These are phyloP conservation scores for Myodes glareolus DNA, from an alignment of 2,113 vertebrate genomes.

Conservation along the genomic window DNA sequence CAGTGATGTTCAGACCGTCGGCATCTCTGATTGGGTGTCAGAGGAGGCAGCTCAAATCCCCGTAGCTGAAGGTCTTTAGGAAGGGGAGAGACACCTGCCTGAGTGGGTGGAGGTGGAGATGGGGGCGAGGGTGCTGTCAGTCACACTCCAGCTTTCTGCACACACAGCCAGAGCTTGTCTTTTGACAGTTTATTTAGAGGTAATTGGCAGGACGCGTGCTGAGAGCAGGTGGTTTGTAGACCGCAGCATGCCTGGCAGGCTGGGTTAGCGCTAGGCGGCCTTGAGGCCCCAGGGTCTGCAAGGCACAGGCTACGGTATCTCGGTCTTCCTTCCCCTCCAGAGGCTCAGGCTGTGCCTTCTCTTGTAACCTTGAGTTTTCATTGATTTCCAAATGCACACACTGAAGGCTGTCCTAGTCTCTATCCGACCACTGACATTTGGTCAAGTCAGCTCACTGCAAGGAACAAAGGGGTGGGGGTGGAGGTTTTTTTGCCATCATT, in stretches of 20 bases:
- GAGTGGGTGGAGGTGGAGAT: constrained; percentile 22
- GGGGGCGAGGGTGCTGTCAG: background rate
- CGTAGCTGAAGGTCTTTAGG: constrained; percentile 52
- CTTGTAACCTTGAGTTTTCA: constrained; percentile 12
- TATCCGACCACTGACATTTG: constrained; percentile 41
- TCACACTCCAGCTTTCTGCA: background rate
- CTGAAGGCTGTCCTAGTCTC: background rate
- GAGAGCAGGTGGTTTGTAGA: background rate
- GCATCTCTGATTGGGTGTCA: background rate
- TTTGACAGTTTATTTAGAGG: constrained; percentile 30
- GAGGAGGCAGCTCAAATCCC: background rate
- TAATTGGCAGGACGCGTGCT: background rate
- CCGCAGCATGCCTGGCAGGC: background rate
- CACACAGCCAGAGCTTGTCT: background rate
- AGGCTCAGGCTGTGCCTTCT: background rate
- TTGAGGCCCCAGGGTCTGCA: background rate
- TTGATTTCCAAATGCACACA: constrained; percentile 21
- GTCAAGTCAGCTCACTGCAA: constrained; percentile 33
- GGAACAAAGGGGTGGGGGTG: background rate
- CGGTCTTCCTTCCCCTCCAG: background rate
- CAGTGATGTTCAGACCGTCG: background rate
- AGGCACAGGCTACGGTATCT: background rate
- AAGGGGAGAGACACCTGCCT: constrained; percentile 51
- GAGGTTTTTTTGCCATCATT: background rate
- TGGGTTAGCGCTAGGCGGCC: background rate